Evolutionary conservation across 2,888 invertebrate species (phyloP).

Genomic region (Drosophila dives): DNA sequence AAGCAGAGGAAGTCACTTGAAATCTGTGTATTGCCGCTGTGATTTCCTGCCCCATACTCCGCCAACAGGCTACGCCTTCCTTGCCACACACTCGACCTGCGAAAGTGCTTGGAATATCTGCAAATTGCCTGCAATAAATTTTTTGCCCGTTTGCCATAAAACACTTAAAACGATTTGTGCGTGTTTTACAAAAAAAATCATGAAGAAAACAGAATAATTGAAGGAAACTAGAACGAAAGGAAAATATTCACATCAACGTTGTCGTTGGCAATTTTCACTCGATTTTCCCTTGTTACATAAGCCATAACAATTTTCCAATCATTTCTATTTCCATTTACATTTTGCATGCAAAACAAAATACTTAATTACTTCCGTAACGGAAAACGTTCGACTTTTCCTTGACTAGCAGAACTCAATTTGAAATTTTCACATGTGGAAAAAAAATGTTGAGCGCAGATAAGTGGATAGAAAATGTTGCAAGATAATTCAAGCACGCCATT

Average conservation of each 20-base stretch:
- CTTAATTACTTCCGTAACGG: slow-evolving; percentile 69
- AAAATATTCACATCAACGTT: slow-evolving; percentile 5
- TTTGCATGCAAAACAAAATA: slow-evolving; percentile 52
- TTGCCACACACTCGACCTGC: neutral
- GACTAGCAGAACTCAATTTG: slow-evolving; percentile 54
- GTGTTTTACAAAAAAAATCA: slow-evolving; percentile 3
- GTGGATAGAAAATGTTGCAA: slow-evolving; percentile 27
- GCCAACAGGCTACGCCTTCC: neutral
- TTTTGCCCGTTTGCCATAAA: slow-evolving; percentile 72
- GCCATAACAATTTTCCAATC: slow-evolving; percentile 66
- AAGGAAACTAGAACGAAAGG: slow-evolving; percentile 11
- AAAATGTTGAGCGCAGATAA: slow-evolving; percentile 12
- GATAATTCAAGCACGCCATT: slow-evolving; percentile 49
- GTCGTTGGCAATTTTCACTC: slow-evolving; percentile 42
- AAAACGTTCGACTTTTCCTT: slow-evolving; percentile 30
- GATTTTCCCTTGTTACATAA: slow-evolving; percentile 44
- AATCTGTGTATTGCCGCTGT: slow-evolving; percentile 62
- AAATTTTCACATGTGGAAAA: slow-evolving; percentile 4
- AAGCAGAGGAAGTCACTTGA: slow-evolving; percentile 67
- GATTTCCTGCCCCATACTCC: slow-evolving; percentile 52
- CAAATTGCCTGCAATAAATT: slow-evolving; percentile 78
- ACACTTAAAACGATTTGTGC: slow-evolving; percentile 76
- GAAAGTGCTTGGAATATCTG: slow-evolving; percentile 54
- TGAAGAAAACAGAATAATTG: slow-evolving; percentile 7
- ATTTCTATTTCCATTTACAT: slow-evolving; percentile 33